These are phyloP conservation scores for Choristoneura fumiferana DNA, from an alignment of 1,140 invertebrate species.

Conservation along the genomic window DNA sequence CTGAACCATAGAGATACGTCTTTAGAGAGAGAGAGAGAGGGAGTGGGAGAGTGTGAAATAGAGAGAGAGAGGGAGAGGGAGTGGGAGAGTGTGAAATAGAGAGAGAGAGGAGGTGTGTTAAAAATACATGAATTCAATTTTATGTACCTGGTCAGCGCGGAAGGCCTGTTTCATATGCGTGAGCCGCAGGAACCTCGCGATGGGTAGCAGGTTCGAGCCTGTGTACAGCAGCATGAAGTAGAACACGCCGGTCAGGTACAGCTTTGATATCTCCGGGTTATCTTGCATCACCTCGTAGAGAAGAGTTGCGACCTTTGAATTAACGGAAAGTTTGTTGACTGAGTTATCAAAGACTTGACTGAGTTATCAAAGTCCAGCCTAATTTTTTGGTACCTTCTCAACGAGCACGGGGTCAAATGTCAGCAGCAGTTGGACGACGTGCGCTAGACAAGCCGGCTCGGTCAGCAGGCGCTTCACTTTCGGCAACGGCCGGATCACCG, in stretches of 20 bases:
- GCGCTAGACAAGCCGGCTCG: slow-evolving; percentile 93
- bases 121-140: no score
- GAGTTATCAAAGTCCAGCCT: neutral
- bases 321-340: no score
- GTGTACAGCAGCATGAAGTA: slow-evolving; percentile 99
- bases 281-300: slow-evolving; percentile 95
- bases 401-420: slow-evolving; percentile 99
- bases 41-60: no score
- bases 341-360: no score
- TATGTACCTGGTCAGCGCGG: slow-evolving; percentile 92
- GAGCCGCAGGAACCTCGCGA: slow-evolving; percentile 95
- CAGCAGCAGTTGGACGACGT: slow-evolving; percentile 96
- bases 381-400: slow-evolving; percentile 81
- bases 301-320: slow-evolving; percentile 87
- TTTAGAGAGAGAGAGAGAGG: no score
- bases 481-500: slow-evolving; percentile 96
- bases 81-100: no score
- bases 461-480: slow-evolving; percentile 93
- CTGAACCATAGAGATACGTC: no score
- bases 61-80: no score
- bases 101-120: no score
- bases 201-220: slow-evolving; percentile 97
- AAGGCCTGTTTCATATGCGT: slow-evolving; percentile 98
- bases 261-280: slow-evolving; percentile 95
- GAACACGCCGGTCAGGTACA: slow-evolving; percentile 97